Conservation (phyloP, 2,113 vertebrate species). For the Piaya cayana region DNA sequence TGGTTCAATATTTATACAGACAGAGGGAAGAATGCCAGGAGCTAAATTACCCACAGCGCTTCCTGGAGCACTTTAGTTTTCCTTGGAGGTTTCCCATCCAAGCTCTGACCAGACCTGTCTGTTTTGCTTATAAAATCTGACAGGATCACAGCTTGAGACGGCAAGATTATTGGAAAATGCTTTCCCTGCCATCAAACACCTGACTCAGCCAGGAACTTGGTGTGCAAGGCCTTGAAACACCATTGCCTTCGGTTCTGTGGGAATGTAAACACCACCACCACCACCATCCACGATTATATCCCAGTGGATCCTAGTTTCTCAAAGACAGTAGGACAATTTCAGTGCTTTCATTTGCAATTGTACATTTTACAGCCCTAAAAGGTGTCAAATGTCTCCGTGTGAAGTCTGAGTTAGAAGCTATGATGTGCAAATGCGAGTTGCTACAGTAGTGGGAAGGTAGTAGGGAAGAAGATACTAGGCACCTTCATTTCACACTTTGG, state of each 20-base stretch:
- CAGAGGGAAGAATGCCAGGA: not conserved
- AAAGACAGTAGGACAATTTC: not conserved
- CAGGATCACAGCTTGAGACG: not conserved
- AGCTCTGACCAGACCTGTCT: not conserved
- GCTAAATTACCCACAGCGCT: not conserved
- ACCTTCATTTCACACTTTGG: not conserved
- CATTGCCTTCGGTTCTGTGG: not conserved
- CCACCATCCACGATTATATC: fast-evolving
- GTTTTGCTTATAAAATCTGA: not conserved
- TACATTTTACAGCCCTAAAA: conserved; percentile 10
- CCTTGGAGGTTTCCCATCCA: conserved; percentile 40
- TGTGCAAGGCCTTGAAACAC: not conserved
- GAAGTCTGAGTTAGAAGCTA: not conserved
- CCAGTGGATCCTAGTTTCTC: not conserved
- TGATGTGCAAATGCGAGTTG: conserved; percentile 43
- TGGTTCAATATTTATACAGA: conserved; percentile 44
- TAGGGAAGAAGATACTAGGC: not conserved
- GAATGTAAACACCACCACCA: not conserved
- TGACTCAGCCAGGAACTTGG: not conserved
- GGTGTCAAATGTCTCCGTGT: not conserved
- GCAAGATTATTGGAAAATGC: not conserved
- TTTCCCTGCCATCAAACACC: not conserved
- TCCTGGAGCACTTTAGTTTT: conserved; percentile 26
- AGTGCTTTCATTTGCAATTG: not conserved
- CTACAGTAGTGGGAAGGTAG: not conserved